These are phyloP conservation scores for fruit fly (Drosophila melanogaster) DNA, from an alignment of 1,140 invertebrate species.

Conservation along the genomic window Release_6_plus_ISO1_MT NC_004354.4:17873001-17873500, in stretches of 20 bases:
- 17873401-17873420: constrained; percentile 28
- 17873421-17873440: constrained; percentile 1
- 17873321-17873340: constrained; percentile 86
- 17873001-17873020: background rate
- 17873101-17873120: background rate
- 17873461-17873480: background rate
- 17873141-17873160: background rate
- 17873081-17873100: background rate
- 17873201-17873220: background rate
- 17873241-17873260: constrained; percentile 84
- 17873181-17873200: too few relatives aligned
- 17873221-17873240: background rate
- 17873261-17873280: constrained; percentile 84
- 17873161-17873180: too few relatives aligned
- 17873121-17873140: background rate
- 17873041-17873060: constrained; percentile 3
- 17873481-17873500: background rate
- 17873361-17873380: constrained; percentile 70
- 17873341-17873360: constrained; percentile 60
- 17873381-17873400: constrained; percentile 83
- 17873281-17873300: constrained; percentile 91
- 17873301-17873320: constrained; percentile 95
- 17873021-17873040: constrained; percentile 10
- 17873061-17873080: background rate
- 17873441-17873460: background rate